phyloP scores from a whole-genome alignment of 1,140 invertebrate species.

The Antheraea pernyi region DNA sequence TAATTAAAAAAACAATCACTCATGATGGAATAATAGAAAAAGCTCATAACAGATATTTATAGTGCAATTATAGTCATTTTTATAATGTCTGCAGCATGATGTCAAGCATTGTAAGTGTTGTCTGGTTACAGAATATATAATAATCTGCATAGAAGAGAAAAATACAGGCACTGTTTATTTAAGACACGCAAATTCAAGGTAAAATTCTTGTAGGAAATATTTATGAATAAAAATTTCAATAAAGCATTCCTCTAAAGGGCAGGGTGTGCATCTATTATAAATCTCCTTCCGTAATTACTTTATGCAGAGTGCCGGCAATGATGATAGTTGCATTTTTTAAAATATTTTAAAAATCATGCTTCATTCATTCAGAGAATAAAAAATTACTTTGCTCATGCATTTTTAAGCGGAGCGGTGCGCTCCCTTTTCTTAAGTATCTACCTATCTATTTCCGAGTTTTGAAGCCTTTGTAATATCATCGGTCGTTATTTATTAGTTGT shows the following conservation, averaged over 20 bases:
- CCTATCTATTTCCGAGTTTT: not conserved
- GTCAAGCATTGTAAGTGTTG: no score
- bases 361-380: slow-evolving; percentile 1
- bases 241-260: not conserved
- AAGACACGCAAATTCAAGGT: no score
- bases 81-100: no score
- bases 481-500: not conserved
- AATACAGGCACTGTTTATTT: no score
- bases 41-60: no score
- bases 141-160: no score
- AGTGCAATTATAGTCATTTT: no score
- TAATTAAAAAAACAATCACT: no score
- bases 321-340: slow-evolving; percentile 5
- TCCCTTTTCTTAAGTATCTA: not conserved
- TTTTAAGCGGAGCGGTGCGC: not conserved
- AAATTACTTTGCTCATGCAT: not conserved
- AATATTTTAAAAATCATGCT: slow-evolving; percentile 6
- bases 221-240: not conserved
- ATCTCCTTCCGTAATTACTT: slow-evolving; percentile 19
- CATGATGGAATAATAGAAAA: no score
- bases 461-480: not conserved
- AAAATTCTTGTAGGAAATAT: not conserved
- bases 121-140: no score
- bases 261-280: slow-evolving; percentile 5
- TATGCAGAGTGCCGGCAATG: slow-evolving; percentile 8